Evolutionary conservation across 2,888 invertebrate genomes (phyloP).

Genomic region (Limnephilus lunatus): DNA sequence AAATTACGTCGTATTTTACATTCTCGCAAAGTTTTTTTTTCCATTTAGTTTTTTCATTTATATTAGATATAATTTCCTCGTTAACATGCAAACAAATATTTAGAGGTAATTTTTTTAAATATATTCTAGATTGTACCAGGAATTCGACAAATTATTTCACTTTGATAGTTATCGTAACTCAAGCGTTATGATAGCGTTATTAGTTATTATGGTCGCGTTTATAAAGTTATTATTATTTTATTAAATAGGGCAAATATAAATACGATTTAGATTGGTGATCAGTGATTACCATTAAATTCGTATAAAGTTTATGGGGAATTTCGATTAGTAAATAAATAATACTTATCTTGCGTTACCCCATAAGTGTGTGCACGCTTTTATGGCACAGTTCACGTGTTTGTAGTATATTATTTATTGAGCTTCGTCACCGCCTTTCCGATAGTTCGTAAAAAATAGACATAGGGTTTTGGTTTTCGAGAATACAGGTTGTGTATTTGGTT

Average conservation of each 20-base stretch:
- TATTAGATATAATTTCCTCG: neutral
- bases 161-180: neutral
- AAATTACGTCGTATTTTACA: neutral
- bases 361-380: neutral
- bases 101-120: neutral
- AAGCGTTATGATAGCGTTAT: neutral
- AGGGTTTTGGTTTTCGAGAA: neutral
- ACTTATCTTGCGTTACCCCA: neutral
- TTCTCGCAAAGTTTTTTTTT: neutral
- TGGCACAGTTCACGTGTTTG: neutral
- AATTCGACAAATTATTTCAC: neutral
- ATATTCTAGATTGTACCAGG: neutral
- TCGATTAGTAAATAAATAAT: too few species aligned
- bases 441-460: too few species aligned
- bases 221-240: neutral
- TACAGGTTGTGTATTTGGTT: neutral
- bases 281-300: neutral
- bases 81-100: neutral
- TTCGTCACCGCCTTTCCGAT: neutral
- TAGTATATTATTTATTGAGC: neutral
- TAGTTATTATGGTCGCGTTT: neutral
- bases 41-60: neutral
- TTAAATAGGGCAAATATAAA: neutral
- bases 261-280: neutral
- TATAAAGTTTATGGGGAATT: neutral